phyloP scores from a whole-genome alignment of 2,888 invertebrate genomes.

The Vanessa cardui region DNA sequence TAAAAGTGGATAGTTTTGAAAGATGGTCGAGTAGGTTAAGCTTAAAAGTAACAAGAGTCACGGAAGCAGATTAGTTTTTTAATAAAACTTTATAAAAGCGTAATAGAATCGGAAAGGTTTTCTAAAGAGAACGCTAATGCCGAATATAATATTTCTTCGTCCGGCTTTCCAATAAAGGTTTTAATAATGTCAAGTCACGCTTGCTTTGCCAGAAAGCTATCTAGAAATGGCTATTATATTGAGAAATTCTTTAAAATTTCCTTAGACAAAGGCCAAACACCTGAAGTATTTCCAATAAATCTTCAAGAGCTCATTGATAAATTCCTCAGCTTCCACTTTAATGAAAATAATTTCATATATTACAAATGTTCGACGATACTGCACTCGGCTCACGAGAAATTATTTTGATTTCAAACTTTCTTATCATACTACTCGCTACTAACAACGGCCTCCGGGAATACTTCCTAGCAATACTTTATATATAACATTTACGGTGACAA shows the following conservation, averaged over 20 bases:
- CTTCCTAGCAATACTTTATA: too few species aligned
- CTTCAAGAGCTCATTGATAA: slow-evolving; percentile 33
- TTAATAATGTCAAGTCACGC: slow-evolving; percentile 8
- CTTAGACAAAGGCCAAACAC: slow-evolving; percentile 29
- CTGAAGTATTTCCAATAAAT: slow-evolving; percentile 36
- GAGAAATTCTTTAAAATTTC: slow-evolving; percentile 16
- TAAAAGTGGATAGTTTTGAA: too few species aligned
- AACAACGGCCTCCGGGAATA: too few species aligned
- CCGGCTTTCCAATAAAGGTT: slow-evolving; percentile 4
- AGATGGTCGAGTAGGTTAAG: too few species aligned
- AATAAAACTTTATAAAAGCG: too few species aligned
- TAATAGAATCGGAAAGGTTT: neutral
- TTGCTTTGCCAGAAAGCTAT: slow-evolving; percentile 4
- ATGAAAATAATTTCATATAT: slow-evolving; percentile 35
- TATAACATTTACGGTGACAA: too few species aligned
- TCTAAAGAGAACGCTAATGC: neutral
- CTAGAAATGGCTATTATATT: slow-evolving; percentile 9
- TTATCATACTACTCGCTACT: too few species aligned
- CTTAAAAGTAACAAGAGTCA: too few species aligned
- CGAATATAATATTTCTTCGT: neutral
- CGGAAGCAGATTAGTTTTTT: too few species aligned
- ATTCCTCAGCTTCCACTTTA: slow-evolving; percentile 27
- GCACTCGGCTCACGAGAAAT: neutral
- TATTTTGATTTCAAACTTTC: neutral
- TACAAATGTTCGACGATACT: slow-evolving; percentile 6